A percentile compares a stretch with the other conserved stretches of the same genome.
These are phyloP conservation scores for Paratilapia polleni DNA, from an alignment of 2,113 vertebrate genomes.

Conservation along the genomic window DNA sequence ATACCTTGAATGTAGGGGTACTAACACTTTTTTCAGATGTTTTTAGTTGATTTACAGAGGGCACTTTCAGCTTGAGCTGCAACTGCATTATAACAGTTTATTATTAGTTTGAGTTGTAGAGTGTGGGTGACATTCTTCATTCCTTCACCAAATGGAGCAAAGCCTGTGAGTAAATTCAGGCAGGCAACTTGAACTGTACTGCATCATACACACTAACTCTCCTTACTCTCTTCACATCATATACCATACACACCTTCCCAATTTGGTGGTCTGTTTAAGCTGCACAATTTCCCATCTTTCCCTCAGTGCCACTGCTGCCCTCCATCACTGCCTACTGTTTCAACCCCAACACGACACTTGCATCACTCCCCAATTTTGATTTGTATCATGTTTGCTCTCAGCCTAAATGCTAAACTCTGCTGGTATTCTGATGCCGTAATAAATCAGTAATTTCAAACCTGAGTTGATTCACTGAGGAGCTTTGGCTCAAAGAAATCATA, in stretches of 20 bases:
- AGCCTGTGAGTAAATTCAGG: neutral
- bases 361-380: neutral
- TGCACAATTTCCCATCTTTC: no score
- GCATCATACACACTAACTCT: neutral
- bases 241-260: no score
- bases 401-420: neutral
- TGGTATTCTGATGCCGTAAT: neutral
- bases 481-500: neutral
- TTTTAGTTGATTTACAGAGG: neutral
- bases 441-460: neutral
- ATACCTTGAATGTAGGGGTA: neutral
- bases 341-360: neutral
- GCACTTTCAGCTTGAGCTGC: neutral
- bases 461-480: neutral
- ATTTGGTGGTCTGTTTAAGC: no score
- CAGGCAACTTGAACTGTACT: neutral
- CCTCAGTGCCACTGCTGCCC: no score
- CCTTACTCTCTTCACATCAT: no score
- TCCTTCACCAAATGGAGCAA: neutral
- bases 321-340: no score
- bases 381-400: neutral
- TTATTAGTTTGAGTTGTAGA: neutral
- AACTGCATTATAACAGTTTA: neutral
- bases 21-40: neutral
- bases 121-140: neutral